Base-by-base conservation (phyloP, 2,797 vertebrate genomes). In the Paedocypris micromegethes region DNA sequence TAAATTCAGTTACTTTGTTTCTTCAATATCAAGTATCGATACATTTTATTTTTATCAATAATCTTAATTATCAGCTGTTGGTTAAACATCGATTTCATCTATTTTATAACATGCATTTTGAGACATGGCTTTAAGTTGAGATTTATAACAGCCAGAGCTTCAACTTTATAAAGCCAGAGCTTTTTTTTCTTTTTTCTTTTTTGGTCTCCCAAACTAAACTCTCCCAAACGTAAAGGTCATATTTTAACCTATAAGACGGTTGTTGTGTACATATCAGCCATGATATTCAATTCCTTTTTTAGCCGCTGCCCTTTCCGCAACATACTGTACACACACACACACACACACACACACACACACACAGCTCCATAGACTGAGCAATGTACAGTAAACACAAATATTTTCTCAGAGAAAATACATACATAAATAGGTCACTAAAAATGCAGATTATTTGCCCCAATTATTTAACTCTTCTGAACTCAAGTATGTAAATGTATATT, bases 371-470 rank as follows among this genome's bases (percentile, higher is more conserved):
- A 70, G 68, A 75, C 68, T 53, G n/a, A 62, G 64, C 43, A 62
- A 53, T 66, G 23, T 53, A 70, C 60, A 62, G 55, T 59, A 67
- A 71, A 66, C 55, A 66, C 63, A 60, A 55, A 71, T 67, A 58
- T 58, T 40, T 46, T 67, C 64, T 71, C 53, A 71, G n/a, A 58
- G 53, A 51, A 70, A 56, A 75, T 58, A 50, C n/a, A 55, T 62
- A 70, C 23, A 23, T 23, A 23, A 63, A 70, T 66, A 66, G 73
- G 68, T 75, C 68, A 70, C 42, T 44, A 56, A 49, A 70, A 70
- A 38, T 66, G 62, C 63, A 75, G 53, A 42, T 56, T 53, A 62
- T 9, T 62, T 66, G 37, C 46, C 53, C 53, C 47, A 61, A 52
- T 63, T 70, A 70, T 66, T 55, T 54, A 23, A 60, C 5, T 49